These are phyloP conservation scores for Psilopogon haemacephalus DNA, from an alignment of 2,113 vertebrate species.

Conservation along the genomic window DNA sequence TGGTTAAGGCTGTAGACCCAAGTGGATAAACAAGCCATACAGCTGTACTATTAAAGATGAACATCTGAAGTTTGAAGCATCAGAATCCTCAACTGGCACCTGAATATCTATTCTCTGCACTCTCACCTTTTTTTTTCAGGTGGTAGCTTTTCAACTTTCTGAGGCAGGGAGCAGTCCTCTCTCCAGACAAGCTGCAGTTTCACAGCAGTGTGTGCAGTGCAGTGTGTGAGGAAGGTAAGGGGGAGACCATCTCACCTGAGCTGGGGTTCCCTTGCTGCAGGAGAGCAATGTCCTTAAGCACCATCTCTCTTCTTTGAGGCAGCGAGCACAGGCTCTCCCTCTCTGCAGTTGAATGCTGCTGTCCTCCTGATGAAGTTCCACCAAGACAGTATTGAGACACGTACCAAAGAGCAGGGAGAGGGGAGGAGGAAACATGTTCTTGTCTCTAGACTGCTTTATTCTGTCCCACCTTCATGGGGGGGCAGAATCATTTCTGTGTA, in stretches of 20 bases:
- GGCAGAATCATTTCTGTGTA: neutral
- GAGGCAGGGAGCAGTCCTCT: neutral
- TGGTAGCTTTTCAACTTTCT: neutral
- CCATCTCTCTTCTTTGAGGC: neutral
- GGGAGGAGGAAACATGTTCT: neutral
- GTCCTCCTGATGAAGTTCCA: neutral
- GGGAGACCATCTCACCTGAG: neutral
- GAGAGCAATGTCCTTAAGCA: neutral
- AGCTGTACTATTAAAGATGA: neutral
- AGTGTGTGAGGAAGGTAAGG: neutral
- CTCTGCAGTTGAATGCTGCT: neutral
- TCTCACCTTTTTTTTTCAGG: neutral
- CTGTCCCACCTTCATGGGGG: neutral
- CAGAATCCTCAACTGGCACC: neutral
- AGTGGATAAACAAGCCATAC: neutral
- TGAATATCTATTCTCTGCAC: neutral
- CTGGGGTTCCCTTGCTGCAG: neutral
- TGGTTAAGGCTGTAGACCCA: neutral
- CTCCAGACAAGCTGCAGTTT: neutral
- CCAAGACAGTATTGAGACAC: neutral
- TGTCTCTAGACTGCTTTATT: neutral
- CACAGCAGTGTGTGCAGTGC: neutral
- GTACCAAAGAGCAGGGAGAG: neutral
- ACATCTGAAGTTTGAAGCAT: neutral
- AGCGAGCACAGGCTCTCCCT: neutral